phyloP scores from a whole-genome alignment of 2,113 vertebrate genomes.

The Morone saxatilis region DNA sequence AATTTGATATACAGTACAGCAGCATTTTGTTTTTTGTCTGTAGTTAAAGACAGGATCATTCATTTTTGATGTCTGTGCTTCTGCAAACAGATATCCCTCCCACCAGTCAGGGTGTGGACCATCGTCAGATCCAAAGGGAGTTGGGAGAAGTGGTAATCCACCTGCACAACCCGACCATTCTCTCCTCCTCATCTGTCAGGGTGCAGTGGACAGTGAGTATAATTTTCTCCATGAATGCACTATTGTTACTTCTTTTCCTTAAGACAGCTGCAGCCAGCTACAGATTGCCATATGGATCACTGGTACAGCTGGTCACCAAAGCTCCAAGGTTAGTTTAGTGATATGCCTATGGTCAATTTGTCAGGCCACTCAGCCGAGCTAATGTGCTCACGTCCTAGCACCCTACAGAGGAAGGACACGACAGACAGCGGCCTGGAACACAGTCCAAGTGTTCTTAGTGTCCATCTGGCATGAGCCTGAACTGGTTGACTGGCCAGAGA shows the following conservation, averaged over 20 bases:
- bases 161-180: constrained; percentile 97
- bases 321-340: constrained; percentile 54
- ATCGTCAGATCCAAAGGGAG: constrained; percentile 97
- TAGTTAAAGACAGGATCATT: not conserved
- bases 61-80: not conserved
- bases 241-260: constrained; percentile 5
- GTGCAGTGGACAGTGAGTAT: constrained; percentile 98
- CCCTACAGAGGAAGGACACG: constrained; percentile 45
- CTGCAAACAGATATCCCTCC: constrained; percentile 91
- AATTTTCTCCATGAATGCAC: constrained; percentile 3
- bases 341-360: constrained; percentile 51
- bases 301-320: constrained; percentile 20
- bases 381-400: constrained; percentile 47
- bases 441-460: constrained; percentile 51
- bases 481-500: constrained; percentile 35
- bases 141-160: constrained; percentile 94
- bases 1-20: not conserved
- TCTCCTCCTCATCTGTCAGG: constrained; percentile 96
- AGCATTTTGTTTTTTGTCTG: not conserved
- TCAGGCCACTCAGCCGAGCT: constrained; percentile 49
- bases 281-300: constrained; percentile 35
- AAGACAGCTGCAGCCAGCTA: constrained; percentile 25
- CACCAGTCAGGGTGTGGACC: constrained; percentile 97
- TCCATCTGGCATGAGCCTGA: constrained; percentile 64
- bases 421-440: constrained; percentile 43